Percentiles rank a stretch among this genome's conserved stretches.
Evolutionary conservation across 2,888 invertebrate genomes (phyloP).

Genomic region (Xylocampa areola): DNA sequence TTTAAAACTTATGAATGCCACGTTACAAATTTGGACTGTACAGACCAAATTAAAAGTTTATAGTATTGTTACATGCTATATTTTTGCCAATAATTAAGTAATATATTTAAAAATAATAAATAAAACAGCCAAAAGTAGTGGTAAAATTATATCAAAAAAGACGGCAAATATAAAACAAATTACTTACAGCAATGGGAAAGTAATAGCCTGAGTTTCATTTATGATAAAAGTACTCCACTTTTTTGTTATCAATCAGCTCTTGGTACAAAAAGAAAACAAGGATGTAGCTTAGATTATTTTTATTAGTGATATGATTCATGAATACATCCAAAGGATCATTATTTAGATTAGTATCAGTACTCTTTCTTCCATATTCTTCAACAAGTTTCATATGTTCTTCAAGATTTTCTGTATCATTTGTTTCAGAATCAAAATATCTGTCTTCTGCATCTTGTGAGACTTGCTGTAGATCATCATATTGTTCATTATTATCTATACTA

Average conservation of each 20-base stretch:
- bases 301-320: slow-evolving; percentile 90
- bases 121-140: no score
- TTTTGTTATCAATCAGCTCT: background rate
- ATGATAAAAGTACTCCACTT: no score
- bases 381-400: slow-evolving; percentile 82
- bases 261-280: slow-evolving; percentile 13
- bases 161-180: no score
- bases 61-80: no score
- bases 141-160: no score
- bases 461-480: slow-evolving; percentile 93
- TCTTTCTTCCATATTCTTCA: slow-evolving; percentile 74
- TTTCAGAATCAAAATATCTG: slow-evolving; percentile 96
- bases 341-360: slow-evolving; percentile 59
- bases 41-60: no score
- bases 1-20: no score
- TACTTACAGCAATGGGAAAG: no score
- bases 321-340: slow-evolving; percentile 93
- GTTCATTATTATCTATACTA: slow-evolving; percentile 94
- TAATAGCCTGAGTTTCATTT: no score
- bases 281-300: slow-evolving; percentile 55
- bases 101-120: no score
- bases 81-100: no score
- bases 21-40: no score
- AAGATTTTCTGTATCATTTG: slow-evolving; percentile 89
- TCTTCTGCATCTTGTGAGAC: slow-evolving; percentile 95